Evolutionary conservation across 1,140 invertebrate species (phyloP), one percentile per base, ranked within the genome.

Genomic region (Monomorium pharaonis): DNA sequence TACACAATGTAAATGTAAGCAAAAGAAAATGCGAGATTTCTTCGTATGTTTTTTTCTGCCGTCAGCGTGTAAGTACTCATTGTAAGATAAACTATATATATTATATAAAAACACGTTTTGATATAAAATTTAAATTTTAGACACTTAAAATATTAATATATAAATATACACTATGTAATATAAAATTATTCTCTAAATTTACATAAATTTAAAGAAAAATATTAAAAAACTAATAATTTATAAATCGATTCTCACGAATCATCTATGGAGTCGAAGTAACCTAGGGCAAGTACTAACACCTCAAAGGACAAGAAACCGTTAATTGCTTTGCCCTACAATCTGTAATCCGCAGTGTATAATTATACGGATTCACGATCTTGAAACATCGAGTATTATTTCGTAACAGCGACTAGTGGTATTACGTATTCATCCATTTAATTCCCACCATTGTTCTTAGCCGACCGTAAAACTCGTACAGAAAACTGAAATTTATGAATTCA

Each of bases 381-480:
- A 7, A 83, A 83, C 42, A 5, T 33, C 42, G 6, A 18, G 5
- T 60, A 74, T 72, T 44, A 74, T 24, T 72, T 56, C 24, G 24
- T 37, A n/a, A 27, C 27, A 44, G 18, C 14, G 9, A 14, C 18
- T 12, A 54, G 63, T 21, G 14, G 14, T 27, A 83, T 60, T 44
- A 72, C 78, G 42, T 60, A 74, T 72, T 83, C 37, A 10, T 44
- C 51, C 62, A 51, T 47, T 60, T 86, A 84, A 86, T 84, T 84
- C 21, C n/a, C 21, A 27, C 54, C 60, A 33, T 67, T 86, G 67
- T 86, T 75, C 47, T 60, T 69, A 84, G 80, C 30, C 60, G 37
- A 33, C 7, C 49, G 24, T 75, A 75, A 86, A 84, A 54, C 56
- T 47, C 56, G 62, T 56, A 33, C 47, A n/a, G 78, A 54, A 86